Evolutionary conservation across 2,888 invertebrate species (phyloP), one percentile per base, ranked within the genome.

Genomic region (Tyria jacobaeae): DNA sequence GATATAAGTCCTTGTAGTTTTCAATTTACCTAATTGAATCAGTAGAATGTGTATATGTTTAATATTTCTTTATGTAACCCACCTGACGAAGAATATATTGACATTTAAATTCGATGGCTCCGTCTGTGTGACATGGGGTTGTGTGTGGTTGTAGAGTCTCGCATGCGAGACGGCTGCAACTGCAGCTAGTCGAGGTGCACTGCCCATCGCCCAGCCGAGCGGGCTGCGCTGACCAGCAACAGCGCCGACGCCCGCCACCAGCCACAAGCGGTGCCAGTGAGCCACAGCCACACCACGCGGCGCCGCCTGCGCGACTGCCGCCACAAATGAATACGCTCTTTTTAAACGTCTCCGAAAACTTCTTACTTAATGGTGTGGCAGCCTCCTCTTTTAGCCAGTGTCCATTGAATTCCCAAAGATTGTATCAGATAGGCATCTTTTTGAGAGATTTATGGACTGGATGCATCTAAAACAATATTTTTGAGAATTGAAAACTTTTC

Each of bases 51-150:
- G 21, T 14, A 21, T 9, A 6, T 14, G 21, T 51, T 34, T 6
- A 12, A 50, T 14, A 3, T 1, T 15, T 51, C 15, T 15, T 3
- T 12, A 39, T 54, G 12, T 14, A 51, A 94, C 96, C 94, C 88
- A 97, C 97, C 97, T 97, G 90, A 97, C 96, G 76, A 97, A 95
- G 78, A 97, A 94, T 74, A 97, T 94, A 89, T 97, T 97, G 82
- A 92, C 82, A 61, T 86, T 88, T 72, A 87, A 91, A 62, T 88
- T 83, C 54, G 94, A 85, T 44, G 89, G 75, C 51, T 89, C 88
- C 1, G 87, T 80, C 60, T 89, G 87, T 62, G 79, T 67, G 72
- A 89, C 83, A 79, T 94, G 79, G 76, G 91, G 87, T 80, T 94
- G 86, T 75, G 90, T 90, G 84, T 92, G 83, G 86, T 95, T 94